Conservation (phyloP, 92 coral and sea anemone species). For the Palythoa heliodiscus region DNA sequence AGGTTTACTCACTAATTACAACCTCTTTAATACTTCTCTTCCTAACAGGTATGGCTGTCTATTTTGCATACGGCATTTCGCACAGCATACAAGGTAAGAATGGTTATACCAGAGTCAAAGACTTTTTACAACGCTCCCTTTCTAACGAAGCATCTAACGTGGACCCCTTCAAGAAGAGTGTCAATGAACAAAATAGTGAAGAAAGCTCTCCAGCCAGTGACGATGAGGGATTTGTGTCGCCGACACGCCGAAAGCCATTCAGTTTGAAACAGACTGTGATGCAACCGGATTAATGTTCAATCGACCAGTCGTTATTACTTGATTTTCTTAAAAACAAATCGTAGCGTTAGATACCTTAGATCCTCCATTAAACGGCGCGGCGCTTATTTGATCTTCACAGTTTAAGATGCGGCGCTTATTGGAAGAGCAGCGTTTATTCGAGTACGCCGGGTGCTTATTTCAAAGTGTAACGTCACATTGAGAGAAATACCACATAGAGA, state of each 20-base stretch:
- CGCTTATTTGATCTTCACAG: too few species aligned
- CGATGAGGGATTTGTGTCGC: constrained; percentile 72
- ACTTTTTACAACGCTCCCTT: constrained; percentile 58
- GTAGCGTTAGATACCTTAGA: too few species aligned
- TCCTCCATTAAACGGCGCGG: too few species aligned
- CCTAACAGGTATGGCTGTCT: constrained; percentile 74
- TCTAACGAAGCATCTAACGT: constrained; percentile 31
- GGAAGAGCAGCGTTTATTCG: too few species aligned
- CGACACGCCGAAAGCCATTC: background rate
- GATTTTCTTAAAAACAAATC: too few species aligned
- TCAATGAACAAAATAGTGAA: constrained; percentile 46
- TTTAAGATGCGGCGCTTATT: too few species aligned
- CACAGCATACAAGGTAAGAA: constrained; percentile 61
- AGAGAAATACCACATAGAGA: too few species aligned
- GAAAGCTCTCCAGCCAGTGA: constrained; percentile 56
- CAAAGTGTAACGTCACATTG: too few species aligned
- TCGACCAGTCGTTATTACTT: too few species aligned
- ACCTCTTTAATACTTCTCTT: background rate
- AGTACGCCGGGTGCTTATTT: too few species aligned
- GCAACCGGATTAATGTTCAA: constrained; percentile 19
- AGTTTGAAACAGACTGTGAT: constrained; percentile 3
- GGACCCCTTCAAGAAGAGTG: constrained; percentile 9
- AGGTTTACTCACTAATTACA: background rate
- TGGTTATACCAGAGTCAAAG: constrained; percentile 37
- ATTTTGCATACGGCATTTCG: constrained; percentile 72